Evolutionary conservation across 2,113 vertebrate species (phyloP), one percentile per base, ranked within the genome.

Genomic region (Mormoops blainvillei): DNA sequence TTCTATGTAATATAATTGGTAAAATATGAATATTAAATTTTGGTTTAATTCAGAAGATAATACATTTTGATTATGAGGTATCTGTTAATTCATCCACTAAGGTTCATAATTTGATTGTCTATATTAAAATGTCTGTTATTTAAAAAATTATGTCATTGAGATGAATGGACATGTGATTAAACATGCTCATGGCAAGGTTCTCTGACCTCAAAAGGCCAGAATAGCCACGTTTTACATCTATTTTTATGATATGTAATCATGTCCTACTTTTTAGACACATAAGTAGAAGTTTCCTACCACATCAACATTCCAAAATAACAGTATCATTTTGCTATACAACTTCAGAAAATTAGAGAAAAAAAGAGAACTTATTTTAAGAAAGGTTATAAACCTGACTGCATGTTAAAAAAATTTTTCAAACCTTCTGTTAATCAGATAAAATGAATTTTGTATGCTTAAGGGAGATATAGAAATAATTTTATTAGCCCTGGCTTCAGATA

Each of bases 231-330:
- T 97, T 98, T 89, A 50, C 43, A 97, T 98, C 98, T 98, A 98
- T 98, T 98, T 98, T 91, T 96, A 97, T 95, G 91, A 97, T 82
- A 94, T 94, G 43, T 91, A 97, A 96, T 97, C 95, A 98, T 84
- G 97, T 93, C 87, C 98, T 96, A 95, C 97, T 98, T 98, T 98
- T 96, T 97, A 93, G 91, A 97, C 81, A 94, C 97, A 1, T 95
- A 98, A 98, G 97, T 94, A 92, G 95, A 94, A 96, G 82, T 97
- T 98, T 98, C 98, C 97, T 98, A 98, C 97, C 97, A 97, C 97
- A 98, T 97, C 97, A 95, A 94, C 96, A 97, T 97, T 94, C 97
- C 98, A 98, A 92, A 94, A 95, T 88, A 83, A 87, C 88, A 97
- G 80, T 85, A 97, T 97, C 93, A 96, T 97, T 96, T 94, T 97